Evolutionary conservation across 2,888 invertebrate genomes (phyloP), one percentile per base, ranked within the genome.

Genomic region (Torymus auratus): DNA sequence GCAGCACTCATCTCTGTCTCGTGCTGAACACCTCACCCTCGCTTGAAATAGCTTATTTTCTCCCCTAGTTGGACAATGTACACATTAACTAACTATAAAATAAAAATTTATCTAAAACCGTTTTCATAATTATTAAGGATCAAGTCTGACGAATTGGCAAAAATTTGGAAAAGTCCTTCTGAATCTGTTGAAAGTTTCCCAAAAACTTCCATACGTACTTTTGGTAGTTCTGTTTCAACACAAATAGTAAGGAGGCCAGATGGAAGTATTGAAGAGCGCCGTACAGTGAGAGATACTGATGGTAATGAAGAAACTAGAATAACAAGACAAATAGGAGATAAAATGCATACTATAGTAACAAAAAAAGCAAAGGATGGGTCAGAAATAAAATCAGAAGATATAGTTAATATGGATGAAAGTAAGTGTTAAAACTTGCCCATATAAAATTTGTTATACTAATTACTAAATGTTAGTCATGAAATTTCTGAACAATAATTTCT

Each of bases 271-370:
- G 94, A 94, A 89, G 92, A 93, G 50, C 92, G 92, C 64, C 92
- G 91, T 85, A 92, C 92, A 20, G 90, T 93, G 0, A 91, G 90
- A 85, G 94, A 94, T 85, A 92, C 91, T 13, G 90, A 93, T 60
- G 94, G 94, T 0, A 93, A 93, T 85, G 92, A 92, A 84, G 93
- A 93, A 84, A 93, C 92, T 13, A 93, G 92, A n/a, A 88, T 94
- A 53, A 93, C 93, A 28, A 85, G 87, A 41, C 86, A 88, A 85
- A 85, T 86, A 20, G 89, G 87, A 12, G 88, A 89, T 78, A 88
- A 91, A 84, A 86, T 86, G 12, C 86, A 90, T 69, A 87, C 88
- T 11, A 74, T 89, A 17, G 86, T 87, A 55, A 88, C 85, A 7
- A 87, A 82, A 72, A 88, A 78, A 78, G 88, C 90, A 71, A 88